These are phyloP conservation scores for Fistularia tabacaria DNA, from an alignment of 2,797 vertebrate genomes.

Conservation along the genomic window DNA sequence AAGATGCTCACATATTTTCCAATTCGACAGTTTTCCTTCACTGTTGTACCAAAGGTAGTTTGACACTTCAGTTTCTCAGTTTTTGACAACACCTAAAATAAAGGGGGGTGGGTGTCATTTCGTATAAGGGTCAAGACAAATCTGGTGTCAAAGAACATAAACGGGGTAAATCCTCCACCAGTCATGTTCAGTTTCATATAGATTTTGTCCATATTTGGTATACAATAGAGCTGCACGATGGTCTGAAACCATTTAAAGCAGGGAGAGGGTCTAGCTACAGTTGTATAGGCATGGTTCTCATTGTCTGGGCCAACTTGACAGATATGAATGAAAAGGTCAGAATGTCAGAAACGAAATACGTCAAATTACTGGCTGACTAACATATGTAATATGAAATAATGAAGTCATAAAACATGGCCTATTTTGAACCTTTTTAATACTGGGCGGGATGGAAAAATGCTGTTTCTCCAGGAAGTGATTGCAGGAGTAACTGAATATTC, in stretches of 20 bases:
- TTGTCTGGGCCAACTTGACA: conserved; percentile 20
- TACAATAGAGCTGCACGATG: conserved; percentile 25
- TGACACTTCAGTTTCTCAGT: too few species aligned
- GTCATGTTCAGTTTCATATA: conserved; percentile 10
- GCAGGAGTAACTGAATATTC: neutral
- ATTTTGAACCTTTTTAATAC: conserved; percentile 8
- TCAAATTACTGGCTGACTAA: conserved; percentile 3
- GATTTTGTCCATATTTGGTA: conserved; percentile 56
- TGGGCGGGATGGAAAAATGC: too few species aligned
- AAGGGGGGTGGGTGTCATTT: too few species aligned
- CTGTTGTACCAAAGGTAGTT: too few species aligned
- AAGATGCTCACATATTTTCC: too few species aligned
- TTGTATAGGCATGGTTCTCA: conserved; percentile 20
- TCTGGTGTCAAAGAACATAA: conserved; percentile 19
- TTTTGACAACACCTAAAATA: too few species aligned
- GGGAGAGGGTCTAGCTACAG: conserved; percentile 21
- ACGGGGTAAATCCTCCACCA: neutral
- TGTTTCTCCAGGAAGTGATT: neutral
- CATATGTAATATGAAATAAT: conserved; percentile 10
- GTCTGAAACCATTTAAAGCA: conserved; percentile 36
- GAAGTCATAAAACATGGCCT: neutral
- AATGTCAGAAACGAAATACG: conserved; percentile 19
- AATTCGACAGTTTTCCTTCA: too few species aligned
- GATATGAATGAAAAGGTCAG: conserved; percentile 23
- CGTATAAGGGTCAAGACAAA: conserved; percentile 28